Percentiles rank a stretch among this genome's conserved stretches.
Evolutionary conservation across 1,140 invertebrate species (phyloP).

Genomic region (Vanessa atalanta): DNA sequence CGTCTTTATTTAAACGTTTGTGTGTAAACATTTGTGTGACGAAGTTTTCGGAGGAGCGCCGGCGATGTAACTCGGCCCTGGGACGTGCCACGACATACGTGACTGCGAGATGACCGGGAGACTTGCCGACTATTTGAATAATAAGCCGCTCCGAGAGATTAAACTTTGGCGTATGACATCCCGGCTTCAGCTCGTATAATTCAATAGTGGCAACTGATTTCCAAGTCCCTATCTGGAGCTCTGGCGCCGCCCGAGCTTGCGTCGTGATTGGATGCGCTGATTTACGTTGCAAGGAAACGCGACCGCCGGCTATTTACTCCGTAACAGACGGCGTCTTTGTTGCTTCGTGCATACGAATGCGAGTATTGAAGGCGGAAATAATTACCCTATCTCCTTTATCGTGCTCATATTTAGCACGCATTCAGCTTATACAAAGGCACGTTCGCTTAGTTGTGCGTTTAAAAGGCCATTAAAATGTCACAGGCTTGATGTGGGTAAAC

Average conservation of each 20-base stretch:
- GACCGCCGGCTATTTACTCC: conserved; percentile 52
- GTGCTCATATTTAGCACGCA: conserved; percentile 46
- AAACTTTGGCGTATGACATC: conserved; percentile 76
- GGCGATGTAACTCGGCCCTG: not conserved
- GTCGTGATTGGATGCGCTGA: conserved; percentile 65
- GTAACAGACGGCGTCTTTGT: conserved; percentile 55
- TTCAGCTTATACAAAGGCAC: conserved; percentile 39
- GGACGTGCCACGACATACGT: conserved; percentile 51
- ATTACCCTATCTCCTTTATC: conserved; percentile 57
- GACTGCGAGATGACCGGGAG: conserved; percentile 64
- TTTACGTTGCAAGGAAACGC: conserved; percentile 51
- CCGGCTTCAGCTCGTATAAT: conserved; percentile 73
- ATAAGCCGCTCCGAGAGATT: conserved; percentile 73
- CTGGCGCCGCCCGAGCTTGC: conserved; percentile 27
- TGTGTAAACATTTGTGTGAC: not conserved
- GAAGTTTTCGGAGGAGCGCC: conserved; percentile 34
- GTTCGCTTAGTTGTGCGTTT: conserved; percentile 58
- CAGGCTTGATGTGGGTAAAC: conserved; percentile 61
- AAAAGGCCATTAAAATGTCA: conserved; percentile 73
- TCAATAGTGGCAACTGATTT: conserved; percentile 77
- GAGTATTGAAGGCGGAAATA: conserved; percentile 58
- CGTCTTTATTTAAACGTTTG: conserved; percentile 7
- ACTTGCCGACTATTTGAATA: conserved; percentile 70
- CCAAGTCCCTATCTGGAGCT: conserved; percentile 52
- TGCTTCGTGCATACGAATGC: conserved; percentile 51